Conservation (phyloP, 2,888 invertebrate species). For the Clistopyga incitator region DNA sequence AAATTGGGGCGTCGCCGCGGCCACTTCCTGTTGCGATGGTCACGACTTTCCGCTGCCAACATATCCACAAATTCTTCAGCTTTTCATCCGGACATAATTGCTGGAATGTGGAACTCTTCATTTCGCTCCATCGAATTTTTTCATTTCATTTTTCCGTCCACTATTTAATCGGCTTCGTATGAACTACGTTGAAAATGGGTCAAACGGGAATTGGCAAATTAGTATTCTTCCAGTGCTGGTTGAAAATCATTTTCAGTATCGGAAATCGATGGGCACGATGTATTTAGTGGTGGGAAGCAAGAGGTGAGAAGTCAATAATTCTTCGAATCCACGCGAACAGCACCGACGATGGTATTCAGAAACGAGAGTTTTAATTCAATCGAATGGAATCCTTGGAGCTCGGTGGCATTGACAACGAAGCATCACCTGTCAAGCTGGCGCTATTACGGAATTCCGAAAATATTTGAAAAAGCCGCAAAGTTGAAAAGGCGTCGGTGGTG, state of each 20-base stretch:
- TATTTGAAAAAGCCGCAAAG: constrained; percentile 22
- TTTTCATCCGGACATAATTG: constrained; percentile 32
- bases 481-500: background rate
- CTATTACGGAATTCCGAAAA: constrained; percentile 25
- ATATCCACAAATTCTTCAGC: constrained; percentile 8
- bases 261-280: too few species aligned
- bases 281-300: background rate
- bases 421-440: constrained; percentile 32
- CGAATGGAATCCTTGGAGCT: background rate
- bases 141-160: background rate
- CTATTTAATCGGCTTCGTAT: background rate
- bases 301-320: background rate
- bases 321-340: background rate
- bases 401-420: constrained; percentile 16
- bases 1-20: constrained; percentile 46
- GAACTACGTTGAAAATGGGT: background rate
- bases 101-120: constrained; percentile 30
- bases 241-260: too few species aligned
- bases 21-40: constrained; percentile 27
- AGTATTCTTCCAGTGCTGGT: too few species aligned
- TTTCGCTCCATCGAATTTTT: constrained; percentile 5
- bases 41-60: constrained; percentile 51
- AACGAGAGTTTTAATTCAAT: background rate
- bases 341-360: background rate
- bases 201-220: too few species aligned